Conservation (phyloP, 2,888 invertebrate genomes). For the Craniophora ligustri region DNA sequence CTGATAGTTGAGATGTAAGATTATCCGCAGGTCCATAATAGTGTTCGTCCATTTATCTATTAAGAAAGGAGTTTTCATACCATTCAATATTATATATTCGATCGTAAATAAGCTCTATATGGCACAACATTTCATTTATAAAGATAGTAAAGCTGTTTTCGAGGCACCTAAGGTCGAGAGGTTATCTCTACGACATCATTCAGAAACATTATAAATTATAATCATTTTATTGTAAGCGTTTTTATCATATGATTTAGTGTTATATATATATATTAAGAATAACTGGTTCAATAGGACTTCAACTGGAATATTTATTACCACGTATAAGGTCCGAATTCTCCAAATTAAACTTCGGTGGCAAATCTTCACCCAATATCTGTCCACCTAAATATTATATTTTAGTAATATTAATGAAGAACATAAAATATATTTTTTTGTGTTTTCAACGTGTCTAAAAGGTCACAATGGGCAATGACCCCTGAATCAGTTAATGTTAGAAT, state of each 20-base stretch:
- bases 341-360: too few species aligned
- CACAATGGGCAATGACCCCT: too few species aligned
- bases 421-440: too few species aligned
- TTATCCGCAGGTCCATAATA: neutral
- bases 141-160: slow-evolving; percentile 41
- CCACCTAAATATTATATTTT: too few species aligned
- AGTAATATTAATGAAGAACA: too few species aligned
- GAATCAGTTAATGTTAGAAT: too few species aligned
- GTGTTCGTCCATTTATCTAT: slow-evolving; percentile 27
- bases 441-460: too few species aligned
- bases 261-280: neutral
- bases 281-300: neutral
- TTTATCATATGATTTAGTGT: slow-evolving; percentile 23
- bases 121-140: slow-evolving; percentile 31
- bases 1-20: slow-evolving; percentile 18
- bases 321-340: too few species aligned
- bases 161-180: slow-evolving; percentile 20
- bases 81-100: slow-evolving; percentile 32
- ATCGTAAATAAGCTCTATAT: slow-evolving; percentile 30
- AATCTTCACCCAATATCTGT: too few species aligned
- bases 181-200: slow-evolving; percentile 36
- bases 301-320: neutral
- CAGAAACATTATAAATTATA: slow-evolving; percentile 3
- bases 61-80: slow-evolving; percentile 21
- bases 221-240: slow-evolving; percentile 4